Evolutionary conservation across 2,113 vertebrate species (phyloP).

Genomic region (Formicarius rufipectus): DNA sequence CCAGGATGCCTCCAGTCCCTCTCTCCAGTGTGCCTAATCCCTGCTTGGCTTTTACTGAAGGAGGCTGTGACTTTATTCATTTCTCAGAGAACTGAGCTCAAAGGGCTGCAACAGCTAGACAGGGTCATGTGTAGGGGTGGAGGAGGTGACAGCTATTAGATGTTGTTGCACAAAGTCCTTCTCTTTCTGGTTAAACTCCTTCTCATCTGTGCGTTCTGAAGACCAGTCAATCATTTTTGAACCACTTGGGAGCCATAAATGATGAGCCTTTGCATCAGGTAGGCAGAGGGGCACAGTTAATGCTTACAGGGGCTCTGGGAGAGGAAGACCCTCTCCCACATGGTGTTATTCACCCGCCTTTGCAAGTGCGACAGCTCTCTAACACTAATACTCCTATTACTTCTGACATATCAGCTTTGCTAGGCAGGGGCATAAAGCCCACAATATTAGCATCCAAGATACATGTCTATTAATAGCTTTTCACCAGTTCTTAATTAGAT

Average conservation of each 20-base stretch:
- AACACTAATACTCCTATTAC: not conserved
- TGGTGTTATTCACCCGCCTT: not conserved
- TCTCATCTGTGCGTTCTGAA: not conserved
- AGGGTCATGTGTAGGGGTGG: accelerated
- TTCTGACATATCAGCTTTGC: not conserved
- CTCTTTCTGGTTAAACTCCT: not conserved
- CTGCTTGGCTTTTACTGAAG: not conserved
- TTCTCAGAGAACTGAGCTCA: not conserved
- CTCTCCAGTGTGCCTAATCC: not conserved
- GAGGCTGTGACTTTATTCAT: not conserved
- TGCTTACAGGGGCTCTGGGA: not conserved
- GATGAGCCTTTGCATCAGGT: not conserved
- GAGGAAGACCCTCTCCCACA: not conserved
- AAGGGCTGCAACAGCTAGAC: not conserved
- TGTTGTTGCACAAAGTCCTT: not conserved
- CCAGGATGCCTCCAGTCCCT: not conserved
- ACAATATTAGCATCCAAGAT: not conserved
- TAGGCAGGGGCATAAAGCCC: not conserved
- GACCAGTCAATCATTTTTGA: not conserved
- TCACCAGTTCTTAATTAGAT: not conserved
- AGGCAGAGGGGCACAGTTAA: not conserved
- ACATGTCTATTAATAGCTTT: not conserved
- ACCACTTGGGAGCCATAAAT: not conserved
- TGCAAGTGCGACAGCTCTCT: not conserved
- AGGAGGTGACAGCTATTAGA: not conserved